Conservation (phyloP, 2,888 invertebrate species). For the Amaurobius ferox region DNA sequence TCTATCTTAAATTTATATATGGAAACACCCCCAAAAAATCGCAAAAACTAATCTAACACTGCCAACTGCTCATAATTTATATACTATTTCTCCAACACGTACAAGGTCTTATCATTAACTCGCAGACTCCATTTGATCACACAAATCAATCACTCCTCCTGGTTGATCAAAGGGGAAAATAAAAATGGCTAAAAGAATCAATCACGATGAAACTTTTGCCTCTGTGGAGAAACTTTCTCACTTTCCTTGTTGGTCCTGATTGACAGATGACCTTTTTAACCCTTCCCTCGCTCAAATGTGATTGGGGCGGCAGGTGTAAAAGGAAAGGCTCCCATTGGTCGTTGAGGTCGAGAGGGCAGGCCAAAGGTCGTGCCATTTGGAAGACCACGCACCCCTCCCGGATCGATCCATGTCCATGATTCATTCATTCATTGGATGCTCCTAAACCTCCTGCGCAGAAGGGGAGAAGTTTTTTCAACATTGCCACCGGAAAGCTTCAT, state of each 20-base stretch:
- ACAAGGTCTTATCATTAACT: background rate
- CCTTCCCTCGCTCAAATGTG: constrained; percentile 48
- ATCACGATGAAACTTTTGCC: background rate
- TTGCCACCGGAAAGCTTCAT: background rate
- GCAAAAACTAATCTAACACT: background rate
- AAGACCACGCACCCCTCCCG: constrained; percentile 48
- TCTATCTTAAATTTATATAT: no score
- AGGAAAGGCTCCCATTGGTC: constrained; percentile 57
- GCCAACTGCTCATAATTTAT: background rate
- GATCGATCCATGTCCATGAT: constrained; percentile 62
- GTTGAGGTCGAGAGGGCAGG: constrained; percentile 67
- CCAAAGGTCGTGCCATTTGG: constrained; percentile 66
- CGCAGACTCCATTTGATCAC: background rate
- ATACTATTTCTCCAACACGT: background rate
- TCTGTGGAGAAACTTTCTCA: constrained; percentile 16
- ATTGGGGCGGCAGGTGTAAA: constrained; percentile 54
- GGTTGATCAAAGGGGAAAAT: background rate
- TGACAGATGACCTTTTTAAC: constrained; percentile 68
- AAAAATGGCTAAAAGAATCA: background rate
- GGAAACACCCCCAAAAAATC: background rate
- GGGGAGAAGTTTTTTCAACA: background rate
- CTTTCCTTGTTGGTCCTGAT: constrained; percentile 34
- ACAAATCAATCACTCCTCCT: background rate
- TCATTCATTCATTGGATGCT: constrained; percentile 64
- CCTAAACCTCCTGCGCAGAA: constrained; percentile 31